Conservation (phyloP, 1,140 invertebrate genomes). For the Phenacoccus solenopsis region DNA sequence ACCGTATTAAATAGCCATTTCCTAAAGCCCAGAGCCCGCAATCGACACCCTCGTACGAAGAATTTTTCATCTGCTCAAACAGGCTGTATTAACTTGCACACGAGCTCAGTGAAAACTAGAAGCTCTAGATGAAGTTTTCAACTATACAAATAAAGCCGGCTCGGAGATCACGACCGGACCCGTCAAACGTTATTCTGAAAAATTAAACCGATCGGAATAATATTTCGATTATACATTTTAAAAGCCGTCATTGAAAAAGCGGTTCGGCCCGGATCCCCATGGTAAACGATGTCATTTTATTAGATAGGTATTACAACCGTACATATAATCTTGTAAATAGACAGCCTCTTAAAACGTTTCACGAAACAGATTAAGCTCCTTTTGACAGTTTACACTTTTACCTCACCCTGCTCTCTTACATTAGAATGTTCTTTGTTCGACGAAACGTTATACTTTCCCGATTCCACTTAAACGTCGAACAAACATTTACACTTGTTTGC, state of each 20-base stretch:
- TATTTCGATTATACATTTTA: background rate
- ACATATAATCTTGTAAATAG: constrained; percentile 3
- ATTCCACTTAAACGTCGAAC: background rate
- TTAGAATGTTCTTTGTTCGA: constrained; percentile 2
- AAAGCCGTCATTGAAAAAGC: background rate
- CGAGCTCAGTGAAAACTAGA: too few relatives aligned
- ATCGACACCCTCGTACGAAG: background rate
- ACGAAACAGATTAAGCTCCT: background rate
- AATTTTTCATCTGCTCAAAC: too few relatives aligned
- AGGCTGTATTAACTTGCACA: too few relatives aligned
- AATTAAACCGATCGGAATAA: background rate
- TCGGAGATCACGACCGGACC: too few relatives aligned
- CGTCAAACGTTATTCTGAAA: too few relatives aligned
- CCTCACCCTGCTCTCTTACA: background rate
- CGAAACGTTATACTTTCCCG: background rate
- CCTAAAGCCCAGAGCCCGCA: too few relatives aligned
- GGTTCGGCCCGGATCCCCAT: background rate
- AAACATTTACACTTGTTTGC: background rate
- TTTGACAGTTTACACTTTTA: background rate
- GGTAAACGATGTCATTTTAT: background rate
- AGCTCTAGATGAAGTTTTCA: too few relatives aligned
- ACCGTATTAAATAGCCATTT: too few relatives aligned
- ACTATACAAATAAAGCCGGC: too few relatives aligned
- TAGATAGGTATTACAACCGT: background rate
- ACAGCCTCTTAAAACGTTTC: background rate